These are phyloP conservation scores for Myotis findleyi DNA, from an alignment of 2,797 vertebrate species.

Conservation along the genomic window DNA sequence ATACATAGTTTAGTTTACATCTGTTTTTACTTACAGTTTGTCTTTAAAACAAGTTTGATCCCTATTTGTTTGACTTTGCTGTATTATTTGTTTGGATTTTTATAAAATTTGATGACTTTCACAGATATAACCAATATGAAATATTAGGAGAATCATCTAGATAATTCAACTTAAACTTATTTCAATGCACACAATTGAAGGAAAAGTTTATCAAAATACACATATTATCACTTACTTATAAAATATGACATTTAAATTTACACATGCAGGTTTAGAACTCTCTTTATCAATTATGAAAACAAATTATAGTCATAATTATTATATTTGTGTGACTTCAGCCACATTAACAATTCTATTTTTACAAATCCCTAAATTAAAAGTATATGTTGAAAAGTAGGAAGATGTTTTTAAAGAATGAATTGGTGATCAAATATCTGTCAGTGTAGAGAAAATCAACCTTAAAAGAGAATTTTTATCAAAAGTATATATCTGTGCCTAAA, in stretches of 20 bases:
- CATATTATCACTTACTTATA: neutral
- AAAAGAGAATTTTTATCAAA: conserved; percentile 26
- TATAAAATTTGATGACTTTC: neutral
- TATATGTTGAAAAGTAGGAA: neutral
- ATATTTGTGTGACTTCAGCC: neutral
- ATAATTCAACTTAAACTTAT: neutral
- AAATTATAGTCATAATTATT: neutral
- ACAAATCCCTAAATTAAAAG: neutral
- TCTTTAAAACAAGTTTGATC: neutral
- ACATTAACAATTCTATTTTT: neutral
- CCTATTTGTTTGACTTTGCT: neutral
- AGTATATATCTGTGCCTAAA: neutral
- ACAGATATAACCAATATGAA: neutral
- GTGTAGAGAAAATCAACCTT: neutral
- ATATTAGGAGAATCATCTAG: neutral
- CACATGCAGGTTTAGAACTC: neutral
- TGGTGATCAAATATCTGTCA: neutral
- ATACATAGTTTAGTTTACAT: neutral
- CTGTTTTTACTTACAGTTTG: neutral
- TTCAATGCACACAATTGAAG: neutral
- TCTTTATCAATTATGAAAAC: neutral
- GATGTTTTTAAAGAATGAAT: neutral
- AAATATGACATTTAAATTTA: neutral
- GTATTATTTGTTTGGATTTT: neutral
- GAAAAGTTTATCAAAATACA: neutral